Conservation (phyloP, 2,113 vertebrate genomes). For the Siniperca chuatsi region DNA sequence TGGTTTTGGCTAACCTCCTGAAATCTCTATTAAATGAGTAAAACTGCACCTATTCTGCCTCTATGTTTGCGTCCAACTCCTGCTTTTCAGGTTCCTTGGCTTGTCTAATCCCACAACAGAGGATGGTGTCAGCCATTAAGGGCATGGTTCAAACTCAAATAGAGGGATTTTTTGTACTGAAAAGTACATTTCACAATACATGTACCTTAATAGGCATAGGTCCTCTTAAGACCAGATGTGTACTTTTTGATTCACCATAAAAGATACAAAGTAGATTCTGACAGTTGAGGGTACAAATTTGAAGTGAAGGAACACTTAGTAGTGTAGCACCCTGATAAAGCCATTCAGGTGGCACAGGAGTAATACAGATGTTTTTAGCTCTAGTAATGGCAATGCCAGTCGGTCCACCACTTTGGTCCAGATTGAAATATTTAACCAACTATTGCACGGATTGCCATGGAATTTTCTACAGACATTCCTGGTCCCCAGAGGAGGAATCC, state of each 20-base stretch:
- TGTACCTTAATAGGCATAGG: neutral
- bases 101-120: too few relatives aligned
- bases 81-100: too few relatives aligned
- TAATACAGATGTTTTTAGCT: neutral
- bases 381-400: neutral
- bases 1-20: too few relatives aligned
- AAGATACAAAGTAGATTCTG: conserved; percentile 7
- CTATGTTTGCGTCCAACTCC: too few relatives aligned
- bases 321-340: neutral
- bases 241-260: neutral
- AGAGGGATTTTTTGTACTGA: neutral
- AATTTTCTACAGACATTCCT: neutral
- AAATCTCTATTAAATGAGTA: too few relatives aligned
- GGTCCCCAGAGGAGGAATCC: neutral
- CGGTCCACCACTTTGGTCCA: neutral
- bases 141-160: neutral
- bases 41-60: too few relatives aligned
- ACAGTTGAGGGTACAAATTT: neutral
- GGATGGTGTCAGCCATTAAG: neutral
- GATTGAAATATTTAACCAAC: neutral
- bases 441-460: neutral
- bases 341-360: neutral
- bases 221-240: neutral
- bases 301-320: neutral
- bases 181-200: neutral